Percentiles rank a stretch among this genome's conserved stretches.
Conservation (phyloP, 2,797 vertebrate species). For the Telmatherina bonti region DNA sequence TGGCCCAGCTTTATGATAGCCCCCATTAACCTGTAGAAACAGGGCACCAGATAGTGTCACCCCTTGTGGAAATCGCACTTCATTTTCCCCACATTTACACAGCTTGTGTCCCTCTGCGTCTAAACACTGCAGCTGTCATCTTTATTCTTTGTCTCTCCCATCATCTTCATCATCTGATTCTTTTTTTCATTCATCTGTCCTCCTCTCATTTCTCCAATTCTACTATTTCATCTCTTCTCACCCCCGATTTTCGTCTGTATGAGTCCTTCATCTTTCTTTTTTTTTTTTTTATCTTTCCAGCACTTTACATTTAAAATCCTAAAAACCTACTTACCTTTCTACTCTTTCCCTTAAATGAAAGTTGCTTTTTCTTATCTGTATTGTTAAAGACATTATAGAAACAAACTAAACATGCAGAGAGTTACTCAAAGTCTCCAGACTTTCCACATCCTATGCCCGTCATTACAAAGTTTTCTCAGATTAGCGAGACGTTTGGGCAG, state of each 20-base stretch:
- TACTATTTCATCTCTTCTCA: neutral
- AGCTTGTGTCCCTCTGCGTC: neutral
- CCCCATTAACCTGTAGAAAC: conserved; percentile 75
- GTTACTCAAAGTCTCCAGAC: too few relatives aligned
- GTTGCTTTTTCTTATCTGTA: neutral
- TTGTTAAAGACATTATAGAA: neutral
- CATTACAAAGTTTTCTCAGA: neutral
- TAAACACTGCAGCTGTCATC: conserved; percentile 9
- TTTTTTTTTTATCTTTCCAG: neutral
- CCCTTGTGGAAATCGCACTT: conserved; percentile 69
- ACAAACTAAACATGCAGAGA: neutral
- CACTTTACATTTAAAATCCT: neutral
- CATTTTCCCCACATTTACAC: conserved; percentile 63
- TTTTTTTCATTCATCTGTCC: neutral
- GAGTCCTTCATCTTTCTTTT: neutral
- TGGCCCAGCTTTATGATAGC: conserved; percentile 74
- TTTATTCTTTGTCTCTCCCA: neutral
- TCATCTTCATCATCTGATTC: neutral
- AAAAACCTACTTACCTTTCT: neutral
- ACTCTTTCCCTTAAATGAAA: neutral
- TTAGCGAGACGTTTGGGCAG: neutral
- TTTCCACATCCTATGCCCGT: neutral
- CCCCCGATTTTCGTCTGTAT: neutral
- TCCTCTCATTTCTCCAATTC: neutral
- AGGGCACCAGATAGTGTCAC: conserved; percentile 74